These are phyloP conservation scores for Cantharis rustica DNA, from an alignment of 2,888 invertebrate species.

Conservation along the genomic window DNA sequence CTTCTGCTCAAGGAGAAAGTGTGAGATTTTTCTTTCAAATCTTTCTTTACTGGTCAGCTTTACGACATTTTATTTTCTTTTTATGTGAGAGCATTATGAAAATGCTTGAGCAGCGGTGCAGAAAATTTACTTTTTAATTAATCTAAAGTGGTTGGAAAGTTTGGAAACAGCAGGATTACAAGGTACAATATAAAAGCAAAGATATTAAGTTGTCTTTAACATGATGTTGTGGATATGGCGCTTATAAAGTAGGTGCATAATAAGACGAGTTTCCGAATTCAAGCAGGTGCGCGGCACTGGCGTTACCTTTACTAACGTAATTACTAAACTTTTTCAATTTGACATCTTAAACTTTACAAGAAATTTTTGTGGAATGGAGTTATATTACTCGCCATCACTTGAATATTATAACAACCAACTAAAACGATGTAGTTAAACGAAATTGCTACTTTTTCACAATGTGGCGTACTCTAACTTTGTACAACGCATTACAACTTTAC, in stretches of 20 bases:
- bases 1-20: no score
- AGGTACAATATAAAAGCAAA: slow-evolving; percentile 16
- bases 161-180: neutral
- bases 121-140: neutral
- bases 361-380: slow-evolving; percentile 23
- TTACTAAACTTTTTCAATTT: slow-evolving; percentile 48
- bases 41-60: neutral
- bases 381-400: slow-evolving; percentile 13
- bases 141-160: neutral
- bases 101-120: neutral
- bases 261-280: slow-evolving; percentile 25
- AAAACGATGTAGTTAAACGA: neutral
- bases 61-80: neutral
- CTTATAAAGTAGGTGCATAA: slow-evolving; percentile 28
- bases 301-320: slow-evolving; percentile 38
- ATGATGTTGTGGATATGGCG: slow-evolving; percentile 15
- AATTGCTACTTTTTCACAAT: neutral
- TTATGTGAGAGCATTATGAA: neutral
- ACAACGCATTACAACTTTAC: neutral
- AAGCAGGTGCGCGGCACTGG: slow-evolving; percentile 32
- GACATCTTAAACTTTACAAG: slow-evolving; percentile 36
- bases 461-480: neutral
- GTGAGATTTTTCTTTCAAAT: neutral
- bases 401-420: slow-evolving; percentile 2
- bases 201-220: slow-evolving; percentile 34